Evolutionary conservation across 2,113 vertebrate species (phyloP), one percentile per base, ranked within the genome.

Genomic region (Podocnemis expansa): DNA sequence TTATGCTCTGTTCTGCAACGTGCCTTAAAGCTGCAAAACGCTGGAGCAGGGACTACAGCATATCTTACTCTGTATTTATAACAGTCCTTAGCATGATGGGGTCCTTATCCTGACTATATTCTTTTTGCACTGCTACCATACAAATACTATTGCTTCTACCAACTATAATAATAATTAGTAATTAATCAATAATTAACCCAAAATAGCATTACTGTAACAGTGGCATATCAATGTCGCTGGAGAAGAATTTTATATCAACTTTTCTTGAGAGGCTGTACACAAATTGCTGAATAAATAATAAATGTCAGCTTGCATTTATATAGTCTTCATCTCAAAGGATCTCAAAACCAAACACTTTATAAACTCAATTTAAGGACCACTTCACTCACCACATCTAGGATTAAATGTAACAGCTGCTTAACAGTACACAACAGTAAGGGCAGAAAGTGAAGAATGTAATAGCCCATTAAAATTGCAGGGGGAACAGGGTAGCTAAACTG

Each of bases 51-150:
- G 80, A 91, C 34, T 80, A n/a, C n/a, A n/a, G n/a, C n/a, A 63
- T 89, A 82, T 96, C 95, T 25, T 96, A 94, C 34, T 87, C 80
- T 75, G 78, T 85, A 93, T 38, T n/a, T 70, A 21, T 70, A 91
- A 80, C 88, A 82, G 89, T 87, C 93, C 27, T 73, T 34, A 55
- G 84, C 58, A 94, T 91, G 96, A 96, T 84, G 87, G 78, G 87
- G 91, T 78, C 85, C 94, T 97, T 97, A 95, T 96, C 84, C 82
- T 55, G 82, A 87, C 96, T 90, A 84, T 91, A 95, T 94, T 90
- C 93, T 91, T 90, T 6, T 58, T 91, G 93, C 93, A 80, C 84
- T 93, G 91, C 97, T 91, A 4, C 75, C 91, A 95, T 90, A 93
- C 93, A 94, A 89, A 90, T 78, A 45, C 25, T 43, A 45, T 24